phyloP scores from a whole-genome alignment of 2,113 vertebrate species.

The Phocoena sinus region DNA sequence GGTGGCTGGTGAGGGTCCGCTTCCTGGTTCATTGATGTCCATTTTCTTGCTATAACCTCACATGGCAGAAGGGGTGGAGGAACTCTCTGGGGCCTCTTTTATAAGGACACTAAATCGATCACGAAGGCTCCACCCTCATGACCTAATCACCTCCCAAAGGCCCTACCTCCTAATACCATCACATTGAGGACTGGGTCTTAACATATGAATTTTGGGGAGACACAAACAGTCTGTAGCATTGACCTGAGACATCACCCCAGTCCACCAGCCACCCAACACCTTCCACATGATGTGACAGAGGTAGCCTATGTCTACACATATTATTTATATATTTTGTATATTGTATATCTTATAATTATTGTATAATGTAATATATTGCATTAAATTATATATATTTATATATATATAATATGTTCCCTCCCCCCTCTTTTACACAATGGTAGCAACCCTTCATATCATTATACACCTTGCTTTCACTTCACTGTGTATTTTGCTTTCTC shows the following conservation, averaged over 20 bases:
- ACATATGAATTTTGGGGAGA: not conserved
- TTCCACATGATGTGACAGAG: not conserved
- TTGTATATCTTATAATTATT: not conserved
- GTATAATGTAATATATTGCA: not conserved
- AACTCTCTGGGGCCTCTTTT: not conserved
- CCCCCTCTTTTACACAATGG: not conserved
- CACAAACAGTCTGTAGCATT: not conserved
- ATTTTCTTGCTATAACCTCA: not conserved
- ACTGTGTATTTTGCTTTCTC: not conserved
- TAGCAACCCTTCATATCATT: not conserved
- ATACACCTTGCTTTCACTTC: not conserved
- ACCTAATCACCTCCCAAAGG: not conserved
- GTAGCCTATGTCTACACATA: not conserved
- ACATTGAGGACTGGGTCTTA: not conserved
- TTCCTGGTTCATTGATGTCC: not conserved
- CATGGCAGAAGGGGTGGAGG: accelerated
- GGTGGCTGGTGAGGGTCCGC: not conserved
- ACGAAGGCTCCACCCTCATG: not conserved
- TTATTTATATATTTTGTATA: not conserved
- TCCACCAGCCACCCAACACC: not conserved
- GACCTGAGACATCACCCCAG: not conserved
- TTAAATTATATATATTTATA: not conserved
- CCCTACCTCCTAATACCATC: not conserved
- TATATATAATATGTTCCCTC: not conserved
- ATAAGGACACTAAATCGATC: not conserved